These are phyloP conservation scores for Danionella dracula DNA, from an alignment of 2,797 vertebrate species.

Conservation along the genomic window DNA sequence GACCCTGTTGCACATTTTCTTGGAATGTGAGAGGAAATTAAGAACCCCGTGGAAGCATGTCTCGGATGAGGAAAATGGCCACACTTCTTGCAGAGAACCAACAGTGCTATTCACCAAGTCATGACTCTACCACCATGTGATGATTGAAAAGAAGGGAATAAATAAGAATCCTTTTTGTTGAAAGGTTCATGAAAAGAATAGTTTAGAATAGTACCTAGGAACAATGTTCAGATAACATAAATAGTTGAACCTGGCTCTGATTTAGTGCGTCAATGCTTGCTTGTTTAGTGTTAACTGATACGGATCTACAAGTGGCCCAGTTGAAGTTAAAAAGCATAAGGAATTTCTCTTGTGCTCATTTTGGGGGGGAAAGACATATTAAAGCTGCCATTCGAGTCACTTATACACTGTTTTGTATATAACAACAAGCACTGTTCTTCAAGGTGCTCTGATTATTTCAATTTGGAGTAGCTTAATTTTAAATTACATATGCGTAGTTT, in stretches of 20 bases:
- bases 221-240: constrained; percentile 8
- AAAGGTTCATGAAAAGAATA: not conserved
- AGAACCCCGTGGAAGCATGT: no score
- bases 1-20: no score
- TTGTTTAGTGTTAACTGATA: constrained; percentile 28
- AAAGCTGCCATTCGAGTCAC: not conserved
- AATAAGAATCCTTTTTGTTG: no score
- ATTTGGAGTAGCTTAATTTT: constrained; percentile 31
- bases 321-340: constrained; percentile 33
- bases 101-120: no score
- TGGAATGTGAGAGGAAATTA: no score
- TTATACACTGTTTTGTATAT: constrained; percentile 2
- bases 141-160: not conserved
- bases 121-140: no score
- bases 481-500: constrained; percentile 30
- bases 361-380: constrained; percentile 21
- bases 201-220: constrained; percentile 32
- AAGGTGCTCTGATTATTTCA: constrained; percentile 2
- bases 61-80: no score
- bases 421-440: constrained; percentile 9
- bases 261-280: constrained; percentile 24
- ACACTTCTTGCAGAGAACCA: no score
- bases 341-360: constrained; percentile 29
- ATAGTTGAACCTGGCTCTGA: not conserved
- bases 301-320: constrained; percentile 22